Conservation (phyloP, 2,113 vertebrate species). For the Cebidichthys violaceus region DNA sequence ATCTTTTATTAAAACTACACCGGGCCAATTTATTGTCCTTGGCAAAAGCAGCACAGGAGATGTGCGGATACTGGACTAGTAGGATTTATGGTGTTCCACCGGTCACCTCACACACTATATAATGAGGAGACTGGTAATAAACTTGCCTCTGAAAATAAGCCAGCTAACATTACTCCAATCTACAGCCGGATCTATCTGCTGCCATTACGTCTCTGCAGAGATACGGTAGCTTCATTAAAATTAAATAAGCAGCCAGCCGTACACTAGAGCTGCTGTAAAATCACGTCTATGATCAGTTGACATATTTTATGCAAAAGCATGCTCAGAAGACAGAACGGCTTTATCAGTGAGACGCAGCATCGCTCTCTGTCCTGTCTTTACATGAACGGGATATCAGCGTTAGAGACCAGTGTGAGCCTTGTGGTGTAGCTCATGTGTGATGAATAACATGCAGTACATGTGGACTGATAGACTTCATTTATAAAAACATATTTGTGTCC, state of each 20-base stretch:
- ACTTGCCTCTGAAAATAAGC: conserved; percentile 8
- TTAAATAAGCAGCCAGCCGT: conserved; percentile 5
- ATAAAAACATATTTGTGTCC: neutral
- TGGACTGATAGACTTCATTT: neutral
- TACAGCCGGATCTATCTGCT: neutral
- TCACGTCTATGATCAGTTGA: conserved; percentile 4
- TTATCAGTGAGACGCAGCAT: neutral
- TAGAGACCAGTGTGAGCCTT: neutral
- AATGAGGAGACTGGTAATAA: conserved; percentile 9
- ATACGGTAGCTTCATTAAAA: conserved; percentile 13
- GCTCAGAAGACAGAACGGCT: neutral
- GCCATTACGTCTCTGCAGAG: conserved; percentile 10
- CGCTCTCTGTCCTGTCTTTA: no score
- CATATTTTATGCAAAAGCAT: neutral
- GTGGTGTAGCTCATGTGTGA: neutral
- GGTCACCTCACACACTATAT: conserved; percentile 20
- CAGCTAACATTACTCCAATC: conserved; percentile 6
- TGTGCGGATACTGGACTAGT: neutral
- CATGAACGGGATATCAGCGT: no score
- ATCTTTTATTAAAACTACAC: conserved; percentile 43
- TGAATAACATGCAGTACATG: neutral
- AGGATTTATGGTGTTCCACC: conserved; percentile 26
- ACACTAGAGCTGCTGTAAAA: conserved; percentile 1
- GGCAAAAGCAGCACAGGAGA: conserved; percentile 33
- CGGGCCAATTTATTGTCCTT: conserved; percentile 48